Conservation (phyloP, 2,888 invertebrate species). For the Synergus laeviventris region DNA sequence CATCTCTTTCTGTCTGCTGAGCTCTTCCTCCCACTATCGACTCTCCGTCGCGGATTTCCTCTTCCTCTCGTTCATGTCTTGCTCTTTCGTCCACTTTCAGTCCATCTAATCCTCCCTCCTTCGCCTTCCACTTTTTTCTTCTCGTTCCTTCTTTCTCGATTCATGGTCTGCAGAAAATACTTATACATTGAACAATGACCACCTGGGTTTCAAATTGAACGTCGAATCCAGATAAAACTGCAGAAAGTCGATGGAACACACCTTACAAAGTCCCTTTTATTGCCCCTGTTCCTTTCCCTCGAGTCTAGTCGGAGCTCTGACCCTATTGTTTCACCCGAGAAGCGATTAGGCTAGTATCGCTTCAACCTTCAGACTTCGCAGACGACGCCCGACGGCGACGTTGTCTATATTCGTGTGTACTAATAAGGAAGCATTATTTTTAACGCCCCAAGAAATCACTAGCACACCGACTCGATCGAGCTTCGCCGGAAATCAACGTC, state of each 20-base stretch:
- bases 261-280: constrained; percentile 46
- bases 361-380: constrained; percentile 12
- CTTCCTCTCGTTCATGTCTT: constrained; percentile 51
- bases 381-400: constrained; percentile 22
- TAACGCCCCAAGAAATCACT: constrained; percentile 22
- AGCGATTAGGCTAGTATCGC: constrained; percentile 20
- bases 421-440: constrained; percentile 30
- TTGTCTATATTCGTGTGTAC: constrained; percentile 6
- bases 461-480: background rate
- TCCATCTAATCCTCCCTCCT: constrained; percentile 19
- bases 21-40: constrained; percentile 43
- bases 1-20: constrained; percentile 45
- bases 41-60: constrained; percentile 44
- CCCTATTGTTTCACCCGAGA: constrained; percentile 4
- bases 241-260: constrained; percentile 45
- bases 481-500: background rate
- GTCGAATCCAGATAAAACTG: constrained; percentile 53
- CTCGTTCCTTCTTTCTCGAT: constrained; percentile 23
- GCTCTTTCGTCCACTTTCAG: constrained; percentile 40
- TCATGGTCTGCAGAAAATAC: constrained; percentile 45
- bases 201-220: constrained; percentile 50
- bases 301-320: background rate
- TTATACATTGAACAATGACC: constrained; percentile 56
- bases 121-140: background rate
- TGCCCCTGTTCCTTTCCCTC: background rate